Evolutionary conservation across 2,113 vertebrate species (phyloP), one percentile per base, ranked within the genome.

Genomic region (Sorex araneus): DNA sequence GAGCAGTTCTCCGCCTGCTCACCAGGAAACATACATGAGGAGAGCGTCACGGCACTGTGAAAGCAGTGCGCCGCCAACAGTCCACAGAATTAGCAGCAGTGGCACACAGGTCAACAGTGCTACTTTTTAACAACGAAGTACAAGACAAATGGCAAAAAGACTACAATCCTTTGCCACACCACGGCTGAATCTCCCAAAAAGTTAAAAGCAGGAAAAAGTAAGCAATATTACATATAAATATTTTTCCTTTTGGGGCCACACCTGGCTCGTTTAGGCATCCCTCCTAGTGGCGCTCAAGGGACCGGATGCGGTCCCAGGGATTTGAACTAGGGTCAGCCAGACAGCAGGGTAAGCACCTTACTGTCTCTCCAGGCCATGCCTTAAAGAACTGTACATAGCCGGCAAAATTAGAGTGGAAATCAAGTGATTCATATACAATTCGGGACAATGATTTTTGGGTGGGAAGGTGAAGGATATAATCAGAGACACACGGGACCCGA

Each of bases 161-260:
- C 64, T 87, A 8, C 34, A 85, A 19, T 25, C 64, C 32, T 11
- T 70, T 90, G 69, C 34, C 32, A 74, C 4, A 83, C 47, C 36
- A 71, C 36, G 23, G 63, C 47, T 83, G 64, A 87, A 34, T 82
- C 64, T 93, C 30, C 92, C 45, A 28, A 79, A 86, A 69, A 67
- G n/a, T 83, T 93, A 54, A 80, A 63, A 93, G 32, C 63, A 30
- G 66, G 60, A 10, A 73, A 89, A 96, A 94, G 23, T 83, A 70
- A 96, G 32, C 57, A 50, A 36, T 86, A 73, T 50, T n/a, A 67
- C 36, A 90, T 40, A 40, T 40, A 40, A 40, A 90, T 50, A 43
- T 77, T 32, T 92, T 90, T 67, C 16, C 50, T 54, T 54, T 54
- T 4, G 50, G 50, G 50, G 16, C 50, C 40, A 40, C 40, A 40